phyloP scores from a whole-genome alignment of 1,140 invertebrate genomes.

The Papilio glaucus region DNA sequence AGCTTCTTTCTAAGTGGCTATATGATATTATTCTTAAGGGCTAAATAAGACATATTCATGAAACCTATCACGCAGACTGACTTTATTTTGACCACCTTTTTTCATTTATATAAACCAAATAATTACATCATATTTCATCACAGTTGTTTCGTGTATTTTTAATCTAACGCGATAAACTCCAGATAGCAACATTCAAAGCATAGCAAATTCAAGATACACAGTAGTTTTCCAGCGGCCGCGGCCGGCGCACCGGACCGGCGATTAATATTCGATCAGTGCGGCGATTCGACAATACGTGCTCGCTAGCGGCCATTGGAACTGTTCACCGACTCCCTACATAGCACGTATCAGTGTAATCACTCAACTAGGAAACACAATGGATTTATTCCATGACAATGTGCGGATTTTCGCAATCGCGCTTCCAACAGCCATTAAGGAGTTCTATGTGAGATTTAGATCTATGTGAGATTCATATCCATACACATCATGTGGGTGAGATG shows the following conservation, averaged over 20 bases:
- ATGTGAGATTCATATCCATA: no score
- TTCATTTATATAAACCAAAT: no score
- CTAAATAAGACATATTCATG: no score
- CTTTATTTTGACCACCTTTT: no score
- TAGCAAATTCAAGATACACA: background rate
- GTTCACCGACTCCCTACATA: slow-evolving; percentile 10
- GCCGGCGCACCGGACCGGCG: background rate
- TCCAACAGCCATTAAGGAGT: background rate
- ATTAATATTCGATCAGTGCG: slow-evolving; percentile 36
- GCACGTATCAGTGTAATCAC: slow-evolving; percentile 25
- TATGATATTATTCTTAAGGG: no score
- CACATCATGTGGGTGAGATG: no score
- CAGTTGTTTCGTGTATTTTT: background rate
- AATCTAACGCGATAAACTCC: background rate
- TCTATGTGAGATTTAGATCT: background rate
- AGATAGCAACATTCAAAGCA: slow-evolving; percentile 11
- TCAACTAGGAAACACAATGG: slow-evolving; percentile 25
- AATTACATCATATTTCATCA: no score
- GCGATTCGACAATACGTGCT: slow-evolving; percentile 34
- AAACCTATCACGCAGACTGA: no score
- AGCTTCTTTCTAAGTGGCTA: no score
- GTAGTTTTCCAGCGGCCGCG: slow-evolving; percentile 26
- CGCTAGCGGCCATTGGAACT: slow-evolving; percentile 29
- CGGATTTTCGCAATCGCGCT: background rate
- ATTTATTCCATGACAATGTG: background rate